These are phyloP conservation scores for Lagopus muta DNA, from an alignment of 2,113 vertebrate species.

Conservation along the genomic window DNA sequence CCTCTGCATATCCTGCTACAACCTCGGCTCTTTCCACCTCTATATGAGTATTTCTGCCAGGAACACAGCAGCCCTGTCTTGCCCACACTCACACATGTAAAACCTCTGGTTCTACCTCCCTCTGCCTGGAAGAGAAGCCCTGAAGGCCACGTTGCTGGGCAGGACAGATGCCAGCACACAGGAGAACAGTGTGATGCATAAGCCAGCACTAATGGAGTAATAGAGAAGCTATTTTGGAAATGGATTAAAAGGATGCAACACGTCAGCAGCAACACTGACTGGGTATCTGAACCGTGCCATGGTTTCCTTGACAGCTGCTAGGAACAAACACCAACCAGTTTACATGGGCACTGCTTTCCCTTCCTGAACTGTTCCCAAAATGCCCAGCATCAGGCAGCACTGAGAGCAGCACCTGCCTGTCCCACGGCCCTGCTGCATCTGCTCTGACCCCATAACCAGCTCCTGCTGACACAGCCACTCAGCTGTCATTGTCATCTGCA, in stretches of 20 bases:
- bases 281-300: not conserved
- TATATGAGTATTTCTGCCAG: not conserved
- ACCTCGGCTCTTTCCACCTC: not conserved
- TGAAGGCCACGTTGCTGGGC: accelerated
- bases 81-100: accelerated
- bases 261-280: conserved; percentile 1
- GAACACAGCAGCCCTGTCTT: not conserved
- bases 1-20: not conserved
- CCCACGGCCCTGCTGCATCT: conserved; percentile 80
- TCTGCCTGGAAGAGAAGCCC: not conserved
- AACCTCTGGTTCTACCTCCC: not conserved
- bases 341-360: not conserved
- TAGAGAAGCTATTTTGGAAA: conserved; percentile 5
- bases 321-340: not conserved
- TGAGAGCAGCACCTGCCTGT: conserved; percentile 66
- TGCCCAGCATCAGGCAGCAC: accelerated
- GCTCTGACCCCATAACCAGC: conserved; percentile 84
- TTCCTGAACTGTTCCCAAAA: not conserved
- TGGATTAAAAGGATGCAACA: not conserved
- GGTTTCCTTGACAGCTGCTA: conserved; percentile 30
- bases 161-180: accelerated
- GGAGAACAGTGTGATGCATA: not conserved
- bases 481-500: conserved; percentile 81
- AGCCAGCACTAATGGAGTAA: not conserved
- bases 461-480: conserved; percentile 87